phyloP scores from a whole-genome alignment of 1,140 invertebrate genomes.

The Geopemphigus sp. region DNA sequence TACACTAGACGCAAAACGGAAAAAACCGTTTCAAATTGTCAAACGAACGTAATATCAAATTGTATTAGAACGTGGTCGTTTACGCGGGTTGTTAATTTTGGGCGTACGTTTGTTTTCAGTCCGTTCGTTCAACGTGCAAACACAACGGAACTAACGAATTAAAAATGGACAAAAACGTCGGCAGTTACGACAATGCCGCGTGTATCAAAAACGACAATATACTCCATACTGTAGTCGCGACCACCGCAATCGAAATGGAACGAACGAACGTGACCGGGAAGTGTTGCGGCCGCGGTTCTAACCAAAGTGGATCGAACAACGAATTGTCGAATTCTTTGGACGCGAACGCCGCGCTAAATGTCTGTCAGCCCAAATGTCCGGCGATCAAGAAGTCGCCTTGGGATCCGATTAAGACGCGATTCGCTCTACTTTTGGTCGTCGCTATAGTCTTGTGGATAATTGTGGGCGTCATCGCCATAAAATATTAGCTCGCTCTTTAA shows the following conservation, averaged over 20 bases:
- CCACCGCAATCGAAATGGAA: background rate
- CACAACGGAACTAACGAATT: background rate
- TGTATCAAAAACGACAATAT: background rate
- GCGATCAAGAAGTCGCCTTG: background rate
- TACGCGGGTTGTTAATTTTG: no score
- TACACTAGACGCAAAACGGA: no score
- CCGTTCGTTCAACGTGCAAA: no score
- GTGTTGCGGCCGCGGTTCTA: background rate
- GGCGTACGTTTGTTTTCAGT: no score
- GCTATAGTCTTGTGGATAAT: background rate
- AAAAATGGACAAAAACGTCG: background rate
- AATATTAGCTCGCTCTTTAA: background rate
- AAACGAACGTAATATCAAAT: no score
- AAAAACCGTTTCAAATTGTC: no score
- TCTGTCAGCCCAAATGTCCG: slow-evolving; percentile 11
- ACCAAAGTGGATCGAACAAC: background rate
- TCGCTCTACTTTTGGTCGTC: background rate
- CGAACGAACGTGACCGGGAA: background rate
- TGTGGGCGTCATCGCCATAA: background rate
- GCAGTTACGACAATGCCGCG: background rate
- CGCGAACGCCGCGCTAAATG: background rate
- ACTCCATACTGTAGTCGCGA: no score
- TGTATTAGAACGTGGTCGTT: no score
- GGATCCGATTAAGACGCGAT: background rate
- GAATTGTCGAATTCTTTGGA: background rate